Evolutionary conservation across 2,113 vertebrate genomes (phyloP), one percentile per base, ranked within the genome.

Genomic region (Alosa alosa): DNA sequence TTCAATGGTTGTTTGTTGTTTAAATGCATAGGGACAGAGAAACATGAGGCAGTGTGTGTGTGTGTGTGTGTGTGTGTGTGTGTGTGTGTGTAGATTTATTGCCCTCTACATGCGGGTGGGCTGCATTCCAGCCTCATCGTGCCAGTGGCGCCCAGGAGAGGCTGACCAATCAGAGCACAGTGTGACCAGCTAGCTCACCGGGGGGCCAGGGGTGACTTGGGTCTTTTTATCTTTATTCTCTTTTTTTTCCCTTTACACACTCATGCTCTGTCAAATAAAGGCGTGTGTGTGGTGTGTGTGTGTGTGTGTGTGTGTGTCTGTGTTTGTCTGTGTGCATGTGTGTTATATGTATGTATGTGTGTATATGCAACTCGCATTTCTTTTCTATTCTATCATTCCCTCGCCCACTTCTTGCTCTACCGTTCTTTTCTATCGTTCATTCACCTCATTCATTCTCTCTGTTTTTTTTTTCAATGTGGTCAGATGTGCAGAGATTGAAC

Each of bases 1-100:
- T 87, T 86, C 83, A 86, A 81, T 83, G 31, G 31, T 31, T 31
- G 31, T 31, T 31, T 31, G 86, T 81, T 84, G 82, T 90, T 89
- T 87, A 91, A 92, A 87, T 83, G 88, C 89, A 88, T 85, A 86
- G 86, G 84, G 90, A 90, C 88, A 84, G 84, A 86, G 85, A 84
- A 64, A 68, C 31, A 49, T 75, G 72, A 55, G 83, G 86, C 85
- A 87, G 88, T 72, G 64, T 72, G 31, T 36, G 85, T 64, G 18
- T n/a, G 57, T 64, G 57, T 64, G 57, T n/a, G 57, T 64, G 57
- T 64, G 57, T 22, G 57, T 20, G 57, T 49, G 47, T 49, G 47
- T 49, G 47, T 49, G 47, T 49, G 47, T 86, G 90, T 91, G 87
- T 75, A 89, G 90, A 90, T 88, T 60, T 90, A 90, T 88, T 89